Conservation (phyloP, 1,140 invertebrate genomes). For the Centruroides vittatus region DNA sequence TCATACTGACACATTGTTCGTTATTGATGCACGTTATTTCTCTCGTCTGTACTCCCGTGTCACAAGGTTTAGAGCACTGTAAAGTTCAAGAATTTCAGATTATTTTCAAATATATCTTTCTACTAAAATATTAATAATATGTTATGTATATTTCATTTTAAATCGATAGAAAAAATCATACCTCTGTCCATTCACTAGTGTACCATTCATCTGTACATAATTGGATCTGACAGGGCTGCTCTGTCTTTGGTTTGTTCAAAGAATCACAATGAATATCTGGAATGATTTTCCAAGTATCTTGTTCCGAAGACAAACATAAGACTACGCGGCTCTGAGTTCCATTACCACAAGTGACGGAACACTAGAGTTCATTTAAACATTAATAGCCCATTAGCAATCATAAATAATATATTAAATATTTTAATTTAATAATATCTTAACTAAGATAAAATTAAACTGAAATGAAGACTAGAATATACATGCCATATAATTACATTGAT, state of each 20-base stretch:
- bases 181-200: constrained; percentile 42
- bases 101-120: neutral
- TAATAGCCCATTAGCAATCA: too few relatives aligned
- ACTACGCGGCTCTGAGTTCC: constrained; percentile 40
- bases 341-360: constrained; percentile 44
- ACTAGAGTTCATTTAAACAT: constrained; percentile 26
- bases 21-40: constrained; percentile 42
- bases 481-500: too few relatives aligned
- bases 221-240: constrained; percentile 32
- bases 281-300: constrained; percentile 23
- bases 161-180: constrained; percentile 13
- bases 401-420: too few relatives aligned
- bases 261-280: constrained; percentile 32
- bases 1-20: constrained; percentile 30
- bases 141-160: too few relatives aligned
- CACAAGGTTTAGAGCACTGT: constrained; percentile 38
- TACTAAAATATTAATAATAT: too few relatives aligned
- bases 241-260: constrained; percentile 28
- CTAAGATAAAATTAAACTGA: too few relatives aligned
- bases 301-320: constrained; percentile 40
- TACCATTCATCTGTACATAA: constrained; percentile 43
- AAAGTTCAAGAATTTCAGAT: neutral
- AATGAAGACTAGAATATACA: too few relatives aligned
- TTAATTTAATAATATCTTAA: too few relatives aligned
- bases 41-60: constrained; percentile 42